Conservation (phyloP, 2,888 invertebrate species). For the Ctenicera cuprea region DNA sequence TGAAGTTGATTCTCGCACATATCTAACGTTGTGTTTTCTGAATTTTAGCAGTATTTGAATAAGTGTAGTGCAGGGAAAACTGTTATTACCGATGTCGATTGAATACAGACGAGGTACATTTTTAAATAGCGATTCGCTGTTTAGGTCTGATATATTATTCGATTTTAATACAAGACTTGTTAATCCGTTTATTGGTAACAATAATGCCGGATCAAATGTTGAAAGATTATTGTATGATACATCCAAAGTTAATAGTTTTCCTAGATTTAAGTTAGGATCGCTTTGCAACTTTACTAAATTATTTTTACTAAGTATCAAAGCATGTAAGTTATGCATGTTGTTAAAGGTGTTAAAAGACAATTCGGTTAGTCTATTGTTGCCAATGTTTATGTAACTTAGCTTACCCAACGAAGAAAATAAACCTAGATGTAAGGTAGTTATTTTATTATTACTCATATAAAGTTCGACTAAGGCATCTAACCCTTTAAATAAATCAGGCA, state of each 20-base stretch:
- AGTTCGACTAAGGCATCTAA: too few species aligned
- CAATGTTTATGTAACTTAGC: neutral
- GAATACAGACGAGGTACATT: neutral
- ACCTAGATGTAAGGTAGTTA: neutral
- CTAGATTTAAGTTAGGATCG: neutral
- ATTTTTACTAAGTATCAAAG: too few species aligned
- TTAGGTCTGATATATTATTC: neutral
- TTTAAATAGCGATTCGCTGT: neutral
- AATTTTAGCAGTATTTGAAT: too few species aligned
- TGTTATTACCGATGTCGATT: too few species aligned
- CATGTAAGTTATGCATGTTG: too few species aligned
- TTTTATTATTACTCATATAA: constrained; percentile 9
- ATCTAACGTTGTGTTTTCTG: too few species aligned
- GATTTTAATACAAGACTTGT: neutral
- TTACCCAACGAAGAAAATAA: neutral
- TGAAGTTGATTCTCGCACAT: too few species aligned
- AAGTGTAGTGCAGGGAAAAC: too few species aligned
- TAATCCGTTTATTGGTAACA: neutral
- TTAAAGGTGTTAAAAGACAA: too few species aligned
- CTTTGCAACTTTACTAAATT: neutral
- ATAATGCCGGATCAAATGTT: neutral
- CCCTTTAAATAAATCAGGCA: neutral
- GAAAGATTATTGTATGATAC: neutral
- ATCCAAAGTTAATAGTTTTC: neutral
- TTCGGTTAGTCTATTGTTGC: too few species aligned